Evolutionary conservation across 2,888 invertebrate genomes (phyloP).

Genomic region (Spatulosminthurus flaviceps): DNA sequence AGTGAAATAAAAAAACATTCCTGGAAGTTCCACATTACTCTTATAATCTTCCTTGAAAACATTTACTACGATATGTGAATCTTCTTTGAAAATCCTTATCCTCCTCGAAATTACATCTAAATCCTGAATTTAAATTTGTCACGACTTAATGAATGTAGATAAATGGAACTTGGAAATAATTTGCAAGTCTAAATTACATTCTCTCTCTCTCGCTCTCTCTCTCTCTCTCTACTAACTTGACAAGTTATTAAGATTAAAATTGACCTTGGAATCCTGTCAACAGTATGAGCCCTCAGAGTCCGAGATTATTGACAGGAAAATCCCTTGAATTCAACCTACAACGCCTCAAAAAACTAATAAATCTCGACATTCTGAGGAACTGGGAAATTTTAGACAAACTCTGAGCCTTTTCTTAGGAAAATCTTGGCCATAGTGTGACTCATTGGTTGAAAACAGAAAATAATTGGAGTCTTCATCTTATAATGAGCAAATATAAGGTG

Average conservation of each 20-base stretch:
- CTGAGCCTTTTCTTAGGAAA: too few species aligned
- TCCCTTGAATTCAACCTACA: not conserved
- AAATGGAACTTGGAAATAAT: not conserved
- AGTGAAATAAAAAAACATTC: too few species aligned
- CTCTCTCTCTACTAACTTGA: too few species aligned
- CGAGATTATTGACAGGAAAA: not conserved
- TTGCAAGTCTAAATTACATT: not conserved
- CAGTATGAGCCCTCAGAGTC: not conserved
- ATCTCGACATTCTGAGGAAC: too few species aligned
- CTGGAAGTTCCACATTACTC: too few species aligned
- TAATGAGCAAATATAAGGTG: not conserved
- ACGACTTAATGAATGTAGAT: not conserved
- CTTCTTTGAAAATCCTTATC: not conserved
- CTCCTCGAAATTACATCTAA: not conserved
- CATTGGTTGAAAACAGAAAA: not conserved
- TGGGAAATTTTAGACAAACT: too few species aligned
- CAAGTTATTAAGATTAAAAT: slow-evolving; percentile 11
- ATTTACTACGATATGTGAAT: too few species aligned
- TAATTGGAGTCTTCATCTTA: too few species aligned
- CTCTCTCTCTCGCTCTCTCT: not conserved
- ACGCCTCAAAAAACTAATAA: too few species aligned
- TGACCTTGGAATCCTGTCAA: slow-evolving; percentile 9
- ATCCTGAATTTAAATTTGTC: slow-evolving; percentile 13
- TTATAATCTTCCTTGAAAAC: too few species aligned
- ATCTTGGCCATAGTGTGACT: too few species aligned